phyloP scores from a whole-genome alignment of 1,140 invertebrate genomes.

The Phocides pigmalion region DNA sequence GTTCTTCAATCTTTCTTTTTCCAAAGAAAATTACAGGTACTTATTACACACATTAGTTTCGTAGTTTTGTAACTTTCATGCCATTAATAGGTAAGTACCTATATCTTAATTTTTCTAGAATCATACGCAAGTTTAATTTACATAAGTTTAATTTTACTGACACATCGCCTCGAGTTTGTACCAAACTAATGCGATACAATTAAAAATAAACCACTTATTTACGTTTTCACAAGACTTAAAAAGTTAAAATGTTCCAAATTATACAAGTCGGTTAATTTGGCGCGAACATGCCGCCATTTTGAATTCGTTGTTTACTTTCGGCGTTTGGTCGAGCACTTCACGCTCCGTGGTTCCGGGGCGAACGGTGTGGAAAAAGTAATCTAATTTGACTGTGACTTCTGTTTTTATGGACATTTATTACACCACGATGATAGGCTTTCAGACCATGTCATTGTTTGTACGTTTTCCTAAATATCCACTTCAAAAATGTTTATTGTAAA shows the following conservation, averaged over 20 bases:
- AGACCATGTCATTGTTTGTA: conserved; percentile 27
- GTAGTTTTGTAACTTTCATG: too few species aligned
- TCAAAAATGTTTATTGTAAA: neutral
- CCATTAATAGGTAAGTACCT: too few species aligned
- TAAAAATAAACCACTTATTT: too few species aligned
- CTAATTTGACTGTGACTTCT: conserved; percentile 58
- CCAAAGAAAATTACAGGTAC: too few species aligned
- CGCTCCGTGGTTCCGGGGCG: conserved; percentile 42
- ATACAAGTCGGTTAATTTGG: conserved; percentile 22
- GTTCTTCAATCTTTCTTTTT: too few species aligned
- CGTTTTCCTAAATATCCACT: conserved; percentile 2
- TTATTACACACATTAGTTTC: too few species aligned
- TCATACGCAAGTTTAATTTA: too few species aligned
- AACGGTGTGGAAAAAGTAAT: conserved; percentile 58
- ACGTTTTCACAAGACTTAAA: neutral
- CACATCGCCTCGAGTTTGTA: too few species aligned
- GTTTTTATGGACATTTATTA: conserved; percentile 42
- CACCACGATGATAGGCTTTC: conserved; percentile 33
- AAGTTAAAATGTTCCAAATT: neutral
- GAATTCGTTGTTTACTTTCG: conserved; percentile 55
- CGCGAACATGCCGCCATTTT: conserved; percentile 53
- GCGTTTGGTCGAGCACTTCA: conserved; percentile 40
- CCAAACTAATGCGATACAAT: too few species aligned
- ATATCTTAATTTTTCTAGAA: too few species aligned
- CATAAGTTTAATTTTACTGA: too few species aligned